phyloP scores from a whole-genome alignment of 2,113 vertebrate species.

The Oreochromis aureus region DNA sequence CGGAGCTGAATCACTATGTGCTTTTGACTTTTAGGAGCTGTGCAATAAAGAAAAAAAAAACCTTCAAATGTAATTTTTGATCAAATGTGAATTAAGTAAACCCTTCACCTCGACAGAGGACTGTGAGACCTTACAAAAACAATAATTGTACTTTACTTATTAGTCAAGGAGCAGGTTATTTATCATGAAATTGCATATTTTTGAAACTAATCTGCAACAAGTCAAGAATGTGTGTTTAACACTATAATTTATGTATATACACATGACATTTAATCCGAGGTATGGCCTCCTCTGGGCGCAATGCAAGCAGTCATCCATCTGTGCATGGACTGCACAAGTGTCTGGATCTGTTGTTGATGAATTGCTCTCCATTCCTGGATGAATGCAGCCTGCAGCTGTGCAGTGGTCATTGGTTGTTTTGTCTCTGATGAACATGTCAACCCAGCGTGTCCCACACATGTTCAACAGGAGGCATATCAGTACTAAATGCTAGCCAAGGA shows the following conservation, averaged over 20 bases:
- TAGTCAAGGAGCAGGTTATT: not conserved
- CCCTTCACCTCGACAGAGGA: not conserved
- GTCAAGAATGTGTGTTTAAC: not conserved
- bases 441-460: not conserved
- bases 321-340: not conserved
- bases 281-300: not conserved
- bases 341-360: not conserved
- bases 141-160: not conserved
- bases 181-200: not conserved
- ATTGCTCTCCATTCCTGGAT: not conserved
- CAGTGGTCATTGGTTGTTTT: not conserved
- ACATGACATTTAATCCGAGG: not conserved
- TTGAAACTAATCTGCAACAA: not conserved
- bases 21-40: not conserved
- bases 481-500: not conserved
- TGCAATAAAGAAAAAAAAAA: not conserved
- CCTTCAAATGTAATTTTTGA: not conserved
- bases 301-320: not conserved
- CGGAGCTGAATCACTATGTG: not conserved
- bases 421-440: not conserved
- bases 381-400: not conserved
- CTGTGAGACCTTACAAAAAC: not conserved
- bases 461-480: not conserved
- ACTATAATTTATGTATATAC: not conserved
- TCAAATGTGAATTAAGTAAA: not conserved